phyloP scores from a whole-genome alignment of 2,797 vertebrate genomes.

The Cryptoprocta ferox region DNA sequence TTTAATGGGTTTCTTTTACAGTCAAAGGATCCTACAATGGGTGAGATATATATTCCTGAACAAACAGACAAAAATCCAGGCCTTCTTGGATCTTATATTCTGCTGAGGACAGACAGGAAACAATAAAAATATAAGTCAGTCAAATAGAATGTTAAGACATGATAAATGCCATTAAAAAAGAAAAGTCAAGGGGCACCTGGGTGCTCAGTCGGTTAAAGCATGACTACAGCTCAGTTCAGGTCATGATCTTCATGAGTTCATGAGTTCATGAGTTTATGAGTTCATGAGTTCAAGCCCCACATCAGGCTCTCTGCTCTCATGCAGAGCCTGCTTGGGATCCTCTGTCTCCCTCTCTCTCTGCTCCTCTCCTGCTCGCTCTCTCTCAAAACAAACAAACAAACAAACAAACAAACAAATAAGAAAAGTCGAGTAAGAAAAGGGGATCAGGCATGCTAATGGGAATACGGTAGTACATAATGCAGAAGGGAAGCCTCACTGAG shows the following conservation, averaged over 20 bases:
- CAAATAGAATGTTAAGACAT: neutral
- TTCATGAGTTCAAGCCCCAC: too few relatives aligned
- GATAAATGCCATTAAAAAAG: neutral
- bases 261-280: too few relatives aligned
- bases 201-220: too few relatives aligned
- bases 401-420: too few relatives aligned
- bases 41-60: neutral
- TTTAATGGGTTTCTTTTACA: neutral
- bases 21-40: neutral
- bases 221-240: too few relatives aligned
- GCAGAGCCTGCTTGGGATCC: too few relatives aligned
- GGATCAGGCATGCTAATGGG: neutral
- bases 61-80: neutral
- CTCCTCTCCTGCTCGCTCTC: too few relatives aligned
- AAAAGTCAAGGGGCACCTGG: too few relatives aligned
- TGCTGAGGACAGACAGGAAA: neutral
- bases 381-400: too few relatives aligned
- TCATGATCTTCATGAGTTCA: too few relatives aligned
- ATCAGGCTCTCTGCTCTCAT: too few relatives aligned
- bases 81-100: neutral
- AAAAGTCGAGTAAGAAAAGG: neutral
- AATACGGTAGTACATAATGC: neutral
- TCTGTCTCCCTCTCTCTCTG: too few relatives aligned
- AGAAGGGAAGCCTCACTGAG: neutral
- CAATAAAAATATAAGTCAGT: neutral